Base-by-base conservation (phyloP, 30 jellyfish, hydroid and myxozoan genomes). In the Turritopsis dohrnii region DNA sequence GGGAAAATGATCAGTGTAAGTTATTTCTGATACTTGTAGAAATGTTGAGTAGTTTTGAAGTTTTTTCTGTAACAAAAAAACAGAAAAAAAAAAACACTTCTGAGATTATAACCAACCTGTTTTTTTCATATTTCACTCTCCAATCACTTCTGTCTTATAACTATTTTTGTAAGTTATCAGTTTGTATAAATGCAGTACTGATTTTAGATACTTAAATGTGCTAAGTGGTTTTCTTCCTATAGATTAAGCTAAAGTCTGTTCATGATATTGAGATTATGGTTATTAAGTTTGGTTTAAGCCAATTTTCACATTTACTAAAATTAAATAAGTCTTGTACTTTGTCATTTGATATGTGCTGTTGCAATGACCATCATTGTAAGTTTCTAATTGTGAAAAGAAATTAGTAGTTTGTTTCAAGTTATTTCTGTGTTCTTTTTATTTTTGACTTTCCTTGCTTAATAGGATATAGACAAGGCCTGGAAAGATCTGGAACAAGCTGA, bases 401-500 rank as follows among this genome's bases (percentile, higher is more conserved):
- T 41, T 41, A 5, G 9, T 41, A 3, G 9, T 3, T 5, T 3
- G 5, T 3, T 3, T 41, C 5, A 41, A 41, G 60, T 5, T 41
- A 41, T 3, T 41, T 41, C 13, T 41, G 60, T 41, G n/a, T n/a
- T n/a, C n/a, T n/a, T n/a, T n/a, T 60, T 60, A 18, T 60, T 60
- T 23, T 23, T 60, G 0, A 23, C 21, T 60, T 69, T 66, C 30
- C 30, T 84, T 88, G 22, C 1, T 71, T 74, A 60, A 16, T 79
- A 94, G 99, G 97, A 89, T 84, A 88, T 95, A 24, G 89, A 95
- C 54, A 94, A 94, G 29, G 94, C 96, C 7, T 95, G 99, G 99
- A 90, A 90, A 80, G 96, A 95, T 31, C 86, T 95, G 71, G 97
- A 95, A 79, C 96, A 81, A 60, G 97, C 97, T 1, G 99, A 95